Percentiles rank a stretch among this genome's conserved stretches.
phyloP scores from a whole-genome alignment of 92 coral and sea anemone genomes.

The Siderastrea siderea region DNA sequence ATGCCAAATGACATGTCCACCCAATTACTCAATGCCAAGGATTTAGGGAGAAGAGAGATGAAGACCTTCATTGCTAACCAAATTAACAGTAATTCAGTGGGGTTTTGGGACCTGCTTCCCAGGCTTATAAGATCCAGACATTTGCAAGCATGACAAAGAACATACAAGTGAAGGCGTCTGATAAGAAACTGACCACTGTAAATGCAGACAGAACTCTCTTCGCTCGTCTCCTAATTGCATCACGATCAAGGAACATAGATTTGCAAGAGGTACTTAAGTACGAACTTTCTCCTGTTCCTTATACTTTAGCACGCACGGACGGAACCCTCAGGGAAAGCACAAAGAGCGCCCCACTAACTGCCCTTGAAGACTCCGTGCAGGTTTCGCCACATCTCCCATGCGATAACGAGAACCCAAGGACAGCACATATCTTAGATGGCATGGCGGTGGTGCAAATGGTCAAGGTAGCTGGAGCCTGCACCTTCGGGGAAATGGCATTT shows the following conservation, averaged over 20 bases:
- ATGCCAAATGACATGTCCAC: too few relatives aligned
- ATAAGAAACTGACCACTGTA: constrained; percentile 66
- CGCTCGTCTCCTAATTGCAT: constrained; percentile 63
- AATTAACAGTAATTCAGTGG: too few relatives aligned
- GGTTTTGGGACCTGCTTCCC: too few relatives aligned
- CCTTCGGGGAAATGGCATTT: constrained; percentile 64
- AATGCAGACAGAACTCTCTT: constrained; percentile 63
- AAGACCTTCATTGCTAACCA: too few relatives aligned
- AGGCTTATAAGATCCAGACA: background rate
- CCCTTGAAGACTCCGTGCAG: constrained; percentile 21
- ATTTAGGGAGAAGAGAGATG: too few relatives aligned
- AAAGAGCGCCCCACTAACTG: constrained; percentile 54
- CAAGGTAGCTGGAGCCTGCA: constrained; percentile 55
- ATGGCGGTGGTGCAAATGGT: constrained; percentile 69
- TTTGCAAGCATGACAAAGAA: constrained; percentile 65
- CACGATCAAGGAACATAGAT: constrained; percentile 55
- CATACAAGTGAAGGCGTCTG: constrained; percentile 41
- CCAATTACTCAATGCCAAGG: too few relatives aligned
- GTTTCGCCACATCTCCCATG: constrained; percentile 35
- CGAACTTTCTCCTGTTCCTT: constrained; percentile 73
- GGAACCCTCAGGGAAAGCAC: constrained; percentile 61
- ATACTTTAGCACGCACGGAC: constrained; percentile 65
- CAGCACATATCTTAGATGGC: constrained; percentile 55
- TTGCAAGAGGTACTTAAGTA: constrained; percentile 50
- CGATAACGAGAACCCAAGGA: background rate